Percentiles rank a stretch among this genome's conserved stretches.
These are phyloP conservation scores for Epistrophe eligans DNA, from an alignment of 2,888 invertebrate genomes.

Conservation along the genomic window DNA sequence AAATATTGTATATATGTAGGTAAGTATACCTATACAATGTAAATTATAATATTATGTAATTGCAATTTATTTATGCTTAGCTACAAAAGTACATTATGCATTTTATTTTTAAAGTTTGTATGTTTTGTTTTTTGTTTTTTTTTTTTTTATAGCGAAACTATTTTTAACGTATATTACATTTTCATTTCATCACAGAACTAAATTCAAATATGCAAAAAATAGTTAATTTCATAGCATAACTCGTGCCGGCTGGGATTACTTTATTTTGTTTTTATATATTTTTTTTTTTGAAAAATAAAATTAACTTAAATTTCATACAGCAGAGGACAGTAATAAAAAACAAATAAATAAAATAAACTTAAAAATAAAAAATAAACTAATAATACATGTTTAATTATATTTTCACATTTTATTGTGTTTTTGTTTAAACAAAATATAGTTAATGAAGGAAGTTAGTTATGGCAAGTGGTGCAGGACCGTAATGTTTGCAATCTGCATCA, in stretches of 20 bases:
- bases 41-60: conserved; percentile 10
- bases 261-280: conserved; percentile 51
- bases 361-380: background rate
- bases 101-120: conserved; percentile 17
- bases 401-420: background rate
- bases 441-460: too few species aligned
- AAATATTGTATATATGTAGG: conserved; percentile 22
- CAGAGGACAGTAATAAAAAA: conserved; percentile 16
- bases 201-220: conserved; percentile 75
- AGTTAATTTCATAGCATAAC: conserved; percentile 82
- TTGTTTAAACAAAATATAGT: too few species aligned
- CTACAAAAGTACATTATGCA: conserved; percentile 61
- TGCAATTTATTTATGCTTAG: conserved; percentile 34
- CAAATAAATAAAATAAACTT: background rate
- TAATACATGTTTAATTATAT: background rate
- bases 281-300: conserved; percentile 12
- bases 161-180: conserved; percentile 70
- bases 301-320: conserved; percentile 41
- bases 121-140: conserved; percentile 24
- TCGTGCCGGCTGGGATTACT: conserved; percentile 84
- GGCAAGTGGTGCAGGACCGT: too few species aligned
- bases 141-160: conserved; percentile 49
- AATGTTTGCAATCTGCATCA: too few species aligned
- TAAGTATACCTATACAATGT: conserved; percentile 10
- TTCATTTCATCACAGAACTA: conserved; percentile 68